Base-by-base conservation (phyloP, 2,797 vertebrate genomes). In the Vultur gryphus region DNA sequence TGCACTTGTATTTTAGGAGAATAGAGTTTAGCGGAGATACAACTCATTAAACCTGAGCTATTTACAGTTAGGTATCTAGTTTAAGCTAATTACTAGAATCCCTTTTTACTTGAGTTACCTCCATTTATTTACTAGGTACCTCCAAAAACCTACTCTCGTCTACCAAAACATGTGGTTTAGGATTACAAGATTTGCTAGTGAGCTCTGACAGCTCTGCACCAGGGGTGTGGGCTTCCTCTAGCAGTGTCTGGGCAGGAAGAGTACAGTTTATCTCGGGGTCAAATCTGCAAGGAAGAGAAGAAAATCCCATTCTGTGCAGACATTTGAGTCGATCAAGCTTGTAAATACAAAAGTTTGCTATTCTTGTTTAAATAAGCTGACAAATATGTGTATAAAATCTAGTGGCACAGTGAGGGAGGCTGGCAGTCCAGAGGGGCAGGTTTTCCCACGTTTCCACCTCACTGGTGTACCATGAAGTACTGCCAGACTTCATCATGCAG, bases 261-360 rank as follows among this genome's bases (percentile, higher is more conserved):
- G 16, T 41, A 73, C 0, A 0, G 24, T 62, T 88, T 75, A 43
- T 11, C 15, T 16, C 31, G 62, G 52, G 33, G 72, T 17, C 3
- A 16, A 49, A 33, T 28, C 48, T 79, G 62, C 65, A 61, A 61
- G n/a, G 46, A 33, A 77, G 49, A 72, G 57, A 75, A 65, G 21
- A 88, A 64, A 78, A 91, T 51, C 41, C 11, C 17, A 65, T 78
- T 82, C 62, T 55, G 11, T 28, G 41, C 55, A 86, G 29, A 37
- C 15, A 85, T 46, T 69, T 72, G 58, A 75, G n/a, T 28, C 76
- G 43, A 54, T 58, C 37, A 76, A 71, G 23, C 28, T 64, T 54
- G 33, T 28, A 29, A 77, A 84, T 21, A 33, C 13, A 81, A 10
- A 39, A 80, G 59, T 67, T 58, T 87, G 7, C 8, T 58, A 10